Percentiles rank a stretch among this genome's conserved stretches.
These are phyloP conservation scores for Psilopsiagon aymara DNA, from an alignment of 2,113 vertebrate species.

Conservation along the genomic window DNA sequence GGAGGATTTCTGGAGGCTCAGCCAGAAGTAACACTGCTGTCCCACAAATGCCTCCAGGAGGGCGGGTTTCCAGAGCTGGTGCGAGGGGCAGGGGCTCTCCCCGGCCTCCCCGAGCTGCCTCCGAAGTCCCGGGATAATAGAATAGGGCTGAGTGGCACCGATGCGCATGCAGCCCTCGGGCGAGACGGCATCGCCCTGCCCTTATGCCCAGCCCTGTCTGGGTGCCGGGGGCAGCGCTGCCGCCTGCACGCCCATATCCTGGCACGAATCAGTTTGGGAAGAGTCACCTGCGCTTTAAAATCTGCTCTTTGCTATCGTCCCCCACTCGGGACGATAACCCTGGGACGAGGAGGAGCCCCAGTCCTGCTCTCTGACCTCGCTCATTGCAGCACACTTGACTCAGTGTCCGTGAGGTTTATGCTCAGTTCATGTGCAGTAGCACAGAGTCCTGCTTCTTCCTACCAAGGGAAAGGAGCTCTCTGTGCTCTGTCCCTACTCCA, in stretches of 20 bases:
- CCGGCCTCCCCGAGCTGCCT: background rate
- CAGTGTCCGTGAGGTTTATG: accelerated
- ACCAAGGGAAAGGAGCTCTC: background rate
- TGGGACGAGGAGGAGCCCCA: background rate
- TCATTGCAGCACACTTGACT: background rate
- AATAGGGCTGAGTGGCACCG: accelerated
- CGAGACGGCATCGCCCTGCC: background rate
- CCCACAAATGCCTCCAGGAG: background rate
- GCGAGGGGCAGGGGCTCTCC: no score
- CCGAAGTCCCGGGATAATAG: background rate
- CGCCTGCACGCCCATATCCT: accelerated
- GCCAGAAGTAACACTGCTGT: accelerated
- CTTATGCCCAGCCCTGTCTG: background rate
- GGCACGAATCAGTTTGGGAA: accelerated
- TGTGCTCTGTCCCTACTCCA: background rate
- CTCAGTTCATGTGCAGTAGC: accelerated
- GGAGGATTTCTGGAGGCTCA: background rate
- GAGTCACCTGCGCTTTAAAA: background rate
- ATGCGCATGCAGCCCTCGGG: background rate
- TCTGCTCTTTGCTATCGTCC: background rate
- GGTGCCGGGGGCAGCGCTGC: accelerated
- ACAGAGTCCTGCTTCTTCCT: background rate
- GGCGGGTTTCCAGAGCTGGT: background rate
- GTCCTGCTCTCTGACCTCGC: background rate
- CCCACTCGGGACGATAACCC: no score